Evolutionary conservation across 2,888 invertebrate species (phyloP).

Genomic region (Phyto melanocephala): DNA sequence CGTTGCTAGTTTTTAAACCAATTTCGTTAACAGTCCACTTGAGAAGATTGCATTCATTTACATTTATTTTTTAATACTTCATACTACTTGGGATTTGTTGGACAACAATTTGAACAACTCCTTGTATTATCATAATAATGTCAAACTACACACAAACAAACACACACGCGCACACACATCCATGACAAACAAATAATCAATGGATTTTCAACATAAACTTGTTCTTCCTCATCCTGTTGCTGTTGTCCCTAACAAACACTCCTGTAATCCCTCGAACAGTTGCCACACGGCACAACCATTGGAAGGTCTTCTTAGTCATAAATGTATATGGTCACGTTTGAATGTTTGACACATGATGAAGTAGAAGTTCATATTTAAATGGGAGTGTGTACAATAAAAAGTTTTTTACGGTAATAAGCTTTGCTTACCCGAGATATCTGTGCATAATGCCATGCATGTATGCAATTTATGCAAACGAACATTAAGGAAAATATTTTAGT

Average conservation of each 20-base stretch:
- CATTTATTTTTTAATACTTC: background rate
- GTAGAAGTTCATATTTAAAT: background rate
- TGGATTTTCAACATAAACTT: background rate
- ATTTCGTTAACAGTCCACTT: too few relatives aligned
- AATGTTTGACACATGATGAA: background rate
- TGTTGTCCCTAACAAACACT: background rate
- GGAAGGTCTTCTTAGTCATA: background rate
- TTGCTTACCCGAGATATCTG: background rate
- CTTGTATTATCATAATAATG: slow-evolving; percentile 16
- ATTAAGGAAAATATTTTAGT: background rate
- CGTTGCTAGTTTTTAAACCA: too few relatives aligned
- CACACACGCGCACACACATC: background rate
- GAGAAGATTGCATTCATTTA: slow-evolving; percentile 7
- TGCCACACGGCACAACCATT: background rate
- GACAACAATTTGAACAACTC: slow-evolving; percentile 21
- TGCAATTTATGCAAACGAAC: background rate
- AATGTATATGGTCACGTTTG: slow-evolving; percentile 27
- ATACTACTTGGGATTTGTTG: background rate
- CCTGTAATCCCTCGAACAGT: background rate
- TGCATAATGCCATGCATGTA: too few relatives aligned
- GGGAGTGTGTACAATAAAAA: background rate
- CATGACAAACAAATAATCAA: slow-evolving; percentile 10
- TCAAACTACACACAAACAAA: background rate
- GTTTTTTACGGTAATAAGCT: slow-evolving; percentile 21
- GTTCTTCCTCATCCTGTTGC: background rate